Evolutionary conservation across 92 coral and sea anemone species (phyloP), one percentile per base, ranked within the genome.

Genomic region (Epizoanthus rinbou): DNA sequence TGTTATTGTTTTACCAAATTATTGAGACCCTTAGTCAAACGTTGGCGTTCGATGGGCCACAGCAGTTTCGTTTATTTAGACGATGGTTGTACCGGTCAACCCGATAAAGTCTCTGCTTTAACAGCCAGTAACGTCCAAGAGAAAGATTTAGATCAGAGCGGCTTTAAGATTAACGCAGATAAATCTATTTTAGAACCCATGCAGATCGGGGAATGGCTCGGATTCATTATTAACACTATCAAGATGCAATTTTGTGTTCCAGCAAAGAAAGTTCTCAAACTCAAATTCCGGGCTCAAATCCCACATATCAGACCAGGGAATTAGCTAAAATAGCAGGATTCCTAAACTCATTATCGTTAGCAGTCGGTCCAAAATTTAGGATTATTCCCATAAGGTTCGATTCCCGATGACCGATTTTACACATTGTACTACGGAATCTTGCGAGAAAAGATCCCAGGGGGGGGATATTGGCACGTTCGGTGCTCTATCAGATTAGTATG

Each of bases 201-300:
- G 82, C 89, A 88, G 62, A 57, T 88, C 15, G 88, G 91, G 8
- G 75, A 88, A 65, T 84, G 88, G 83, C 63, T 88, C 23, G 91
- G 88, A 4, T 50, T 84, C 19, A n/a, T 67, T 4, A 75, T 84
- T 76, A 71, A 88, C 84, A 88, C 80, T 0, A 76, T 88, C 54
- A 50, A 11, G 18, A 52, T 74, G 65, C 62, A 64, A 23, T 87
- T 87, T 82, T 75, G 65, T 52, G 64, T 78, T 5, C 72, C 78
- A n/a, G n/a, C n/a, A n/a, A n/a, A n/a, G n/a, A n/a, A n/a, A n/a
- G n/a, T n/a, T n/a, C n/a, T n/a, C n/a, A n/a, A n/a, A n/a, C n/a
- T n/a, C n/a, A n/a, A n/a, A n/a, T n/a, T n/a, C n/a, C n/a, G n/a
- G n/a, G n/a, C n/a, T n/a, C n/a, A n/a, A n/a, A n/a, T n/a, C n/a